Evolutionary conservation across 2,113 vertebrate genomes (phyloP).

Genomic region (Pitta sordida): DNA sequence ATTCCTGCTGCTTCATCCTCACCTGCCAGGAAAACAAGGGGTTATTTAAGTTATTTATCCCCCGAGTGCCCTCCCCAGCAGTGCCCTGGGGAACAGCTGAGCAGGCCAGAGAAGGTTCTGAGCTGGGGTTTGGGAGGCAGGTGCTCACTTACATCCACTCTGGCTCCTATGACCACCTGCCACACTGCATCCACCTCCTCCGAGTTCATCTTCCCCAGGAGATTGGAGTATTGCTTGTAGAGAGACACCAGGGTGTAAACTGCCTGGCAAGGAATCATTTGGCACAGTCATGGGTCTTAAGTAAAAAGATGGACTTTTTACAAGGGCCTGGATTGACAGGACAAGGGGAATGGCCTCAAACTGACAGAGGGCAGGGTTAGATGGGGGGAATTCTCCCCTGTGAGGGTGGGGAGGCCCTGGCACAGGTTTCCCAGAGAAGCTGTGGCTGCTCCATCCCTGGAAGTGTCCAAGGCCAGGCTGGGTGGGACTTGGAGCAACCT

Average conservation of each 20-base stretch:
- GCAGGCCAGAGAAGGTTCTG: fast-evolving
- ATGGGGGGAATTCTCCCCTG: not conserved
- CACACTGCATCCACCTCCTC: slow-evolving; percentile 79
- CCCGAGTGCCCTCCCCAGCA: not conserved
- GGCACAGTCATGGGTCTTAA: not conserved
- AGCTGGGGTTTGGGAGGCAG: not conserved
- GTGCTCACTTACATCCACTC: slow-evolving; percentile 71
- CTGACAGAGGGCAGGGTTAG: not conserved
- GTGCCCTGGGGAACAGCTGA: not conserved
- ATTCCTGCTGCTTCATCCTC: slow-evolving; percentile 73
- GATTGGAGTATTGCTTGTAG: slow-evolving; percentile 74
- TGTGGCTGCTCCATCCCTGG: not conserved
- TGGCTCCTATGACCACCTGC: slow-evolving; percentile 82
- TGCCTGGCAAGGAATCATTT: slow-evolving; percentile 57
- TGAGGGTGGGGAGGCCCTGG: not conserved
- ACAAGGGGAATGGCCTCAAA: not conserved
- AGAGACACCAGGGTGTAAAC: slow-evolving; percentile 78
- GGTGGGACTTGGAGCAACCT: not conserved
- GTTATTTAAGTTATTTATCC: not conserved
- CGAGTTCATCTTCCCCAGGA: slow-evolving; percentile 75
- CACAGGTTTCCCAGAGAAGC: not conserved
- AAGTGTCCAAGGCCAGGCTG: not conserved
- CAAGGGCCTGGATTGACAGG: not conserved
- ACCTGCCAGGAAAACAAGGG: slow-evolving; percentile 54
- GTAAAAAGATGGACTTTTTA: not conserved